These are phyloP conservation scores for Anoplophora glabripennis DNA, from an alignment of 1,140 invertebrate species.

Conservation along the genomic window DNA sequence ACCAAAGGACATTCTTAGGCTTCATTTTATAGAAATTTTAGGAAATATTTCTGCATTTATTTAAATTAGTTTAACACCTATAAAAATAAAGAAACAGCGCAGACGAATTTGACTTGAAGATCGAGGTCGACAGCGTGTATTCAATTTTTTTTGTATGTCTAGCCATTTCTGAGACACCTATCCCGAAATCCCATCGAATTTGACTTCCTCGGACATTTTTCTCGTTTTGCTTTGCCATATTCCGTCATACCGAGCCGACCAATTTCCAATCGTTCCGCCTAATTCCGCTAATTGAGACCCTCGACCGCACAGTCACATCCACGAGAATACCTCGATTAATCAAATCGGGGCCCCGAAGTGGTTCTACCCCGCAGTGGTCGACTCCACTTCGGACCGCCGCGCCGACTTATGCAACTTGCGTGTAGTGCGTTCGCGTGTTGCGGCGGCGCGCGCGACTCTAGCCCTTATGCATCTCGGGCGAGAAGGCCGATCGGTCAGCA, in stretches of 20 bases:
- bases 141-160: too few relatives aligned
- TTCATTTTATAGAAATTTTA: too few relatives aligned
- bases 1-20: too few relatives aligned
- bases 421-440: constrained; percentile 32
- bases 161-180: too few relatives aligned
- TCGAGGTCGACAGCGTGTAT: too few relatives aligned
- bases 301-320: not conserved
- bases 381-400: constrained; percentile 20
- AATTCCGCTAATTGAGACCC: not conserved
- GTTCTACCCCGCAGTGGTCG: constrained; percentile 11
- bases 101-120: too few relatives aligned
- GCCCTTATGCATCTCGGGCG: constrained; percentile 16
- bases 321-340: constrained; percentile 11
- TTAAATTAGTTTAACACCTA: too few relatives aligned
- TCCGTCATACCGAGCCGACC: not conserved
- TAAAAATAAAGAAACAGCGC: too few relatives aligned
- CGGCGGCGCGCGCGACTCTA: constrained; percentile 16
- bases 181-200: too few relatives aligned
- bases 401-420: constrained; percentile 35
- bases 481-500: constrained; percentile 21
- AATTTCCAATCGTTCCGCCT: not conserved
- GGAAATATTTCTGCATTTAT: too few relatives aligned
- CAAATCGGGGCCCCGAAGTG: constrained; percentile 4
- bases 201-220: too few relatives aligned
- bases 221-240: too few relatives aligned